Percentiles rank a stretch among this genome's conserved stretches.
Evolutionary conservation across 2,113 vertebrate genomes (phyloP).

Genomic region (Chaetura pelagica): DNA sequence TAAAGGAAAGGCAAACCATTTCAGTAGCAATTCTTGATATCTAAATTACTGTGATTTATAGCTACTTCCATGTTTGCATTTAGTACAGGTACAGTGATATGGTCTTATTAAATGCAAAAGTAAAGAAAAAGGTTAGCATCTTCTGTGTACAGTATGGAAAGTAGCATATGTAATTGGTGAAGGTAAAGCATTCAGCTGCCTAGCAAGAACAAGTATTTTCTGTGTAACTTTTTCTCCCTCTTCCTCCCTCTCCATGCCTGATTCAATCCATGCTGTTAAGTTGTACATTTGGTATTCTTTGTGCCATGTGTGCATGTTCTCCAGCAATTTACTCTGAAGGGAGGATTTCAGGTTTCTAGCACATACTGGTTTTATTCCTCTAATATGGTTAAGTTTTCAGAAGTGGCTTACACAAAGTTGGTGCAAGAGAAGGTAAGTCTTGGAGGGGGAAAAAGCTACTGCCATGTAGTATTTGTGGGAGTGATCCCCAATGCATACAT

Average conservation of each 20-base stretch:
- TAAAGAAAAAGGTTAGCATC: neutral
- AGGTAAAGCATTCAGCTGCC: neutral
- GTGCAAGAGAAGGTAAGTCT: neutral
- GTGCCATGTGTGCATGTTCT: neutral
- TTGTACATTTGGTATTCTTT: neutral
- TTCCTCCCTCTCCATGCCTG: neutral
- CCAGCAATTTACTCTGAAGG: neutral
- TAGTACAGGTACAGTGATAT: neutral
- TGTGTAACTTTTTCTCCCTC: neutral
- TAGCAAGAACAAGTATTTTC: neutral
- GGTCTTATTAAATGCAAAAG: neutral
- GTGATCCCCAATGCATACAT: neutral
- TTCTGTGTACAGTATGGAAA: neutral
- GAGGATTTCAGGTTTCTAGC: neutral
- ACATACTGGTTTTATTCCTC: neutral
- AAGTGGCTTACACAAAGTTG: neutral
- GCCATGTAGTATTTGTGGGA: neutral
- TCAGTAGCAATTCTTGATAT: neutral
- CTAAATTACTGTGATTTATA: neutral
- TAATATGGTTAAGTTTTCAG: slow-evolving; percentile 4
- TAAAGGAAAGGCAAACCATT: neutral
- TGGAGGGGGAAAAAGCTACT: neutral
- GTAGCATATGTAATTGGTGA: neutral
- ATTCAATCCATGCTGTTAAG: neutral
- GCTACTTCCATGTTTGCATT: neutral